phyloP scores from a whole-genome alignment of 2,113 vertebrate species.

The Trichechus manatus region DNA sequence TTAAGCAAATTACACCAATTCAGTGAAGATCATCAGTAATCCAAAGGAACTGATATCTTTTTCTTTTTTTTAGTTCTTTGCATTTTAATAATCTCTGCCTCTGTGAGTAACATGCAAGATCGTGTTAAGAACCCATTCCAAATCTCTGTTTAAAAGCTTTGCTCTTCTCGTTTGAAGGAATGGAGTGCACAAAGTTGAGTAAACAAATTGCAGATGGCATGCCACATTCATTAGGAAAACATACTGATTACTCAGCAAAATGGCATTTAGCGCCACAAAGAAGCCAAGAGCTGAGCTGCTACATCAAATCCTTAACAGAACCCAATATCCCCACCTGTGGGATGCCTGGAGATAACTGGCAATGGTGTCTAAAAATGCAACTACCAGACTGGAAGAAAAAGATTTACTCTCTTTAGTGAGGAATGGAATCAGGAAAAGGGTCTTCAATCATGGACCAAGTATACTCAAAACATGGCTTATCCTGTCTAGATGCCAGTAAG shows the following conservation, averaged over 20 bases:
- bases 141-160: slow-evolving; percentile 53
- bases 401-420: slow-evolving; percentile 66
- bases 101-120: slow-evolving; percentile 17
- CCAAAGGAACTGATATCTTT: slow-evolving; percentile 33
- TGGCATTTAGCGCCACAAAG: slow-evolving; percentile 79
- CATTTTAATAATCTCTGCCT: slow-evolving; percentile 60
- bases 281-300: slow-evolving; percentile 74
- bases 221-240: slow-evolving; percentile 66
- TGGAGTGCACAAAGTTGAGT: slow-evolving; percentile 52
- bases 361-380: slow-evolving; percentile 84
- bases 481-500: slow-evolving; percentile 54
- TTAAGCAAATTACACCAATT: slow-evolving; percentile 77
- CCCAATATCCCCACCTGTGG: slow-evolving; percentile 83
- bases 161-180: slow-evolving; percentile 65
- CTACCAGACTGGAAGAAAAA: slow-evolving; percentile 74
- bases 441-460: slow-evolving; percentile 68
- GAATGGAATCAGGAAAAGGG: slow-evolving; percentile 71
- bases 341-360: slow-evolving; percentile 74
- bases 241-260: slow-evolving; percentile 76
- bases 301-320: slow-evolving; percentile 74
- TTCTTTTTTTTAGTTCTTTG: slow-evolving; percentile 1
- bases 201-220: slow-evolving; percentile 76
- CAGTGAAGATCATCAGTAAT: slow-evolving; percentile 19
- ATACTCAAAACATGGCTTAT: slow-evolving; percentile 70
- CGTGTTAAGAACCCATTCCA: slow-evolving; percentile 41